Conservation (phyloP, 2,797 vertebrate genomes). For the Xenentodon cancila region DNA sequence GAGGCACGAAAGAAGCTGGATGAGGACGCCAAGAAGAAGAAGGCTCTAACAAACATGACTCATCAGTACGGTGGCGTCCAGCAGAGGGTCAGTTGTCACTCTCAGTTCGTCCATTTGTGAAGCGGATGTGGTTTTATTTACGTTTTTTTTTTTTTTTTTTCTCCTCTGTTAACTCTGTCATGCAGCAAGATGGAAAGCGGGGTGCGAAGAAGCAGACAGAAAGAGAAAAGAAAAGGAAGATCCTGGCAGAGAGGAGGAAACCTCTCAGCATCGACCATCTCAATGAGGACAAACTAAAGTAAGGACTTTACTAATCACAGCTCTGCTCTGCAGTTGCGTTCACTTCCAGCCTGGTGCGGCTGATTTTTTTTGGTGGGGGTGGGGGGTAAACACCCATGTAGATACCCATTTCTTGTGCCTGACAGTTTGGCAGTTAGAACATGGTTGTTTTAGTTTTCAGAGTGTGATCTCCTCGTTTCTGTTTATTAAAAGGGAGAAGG, state of each 20-base stretch:
- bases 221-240: slow-evolving; percentile 84
- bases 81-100: slow-evolving; percentile 73
- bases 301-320: slow-evolving; percentile 14
- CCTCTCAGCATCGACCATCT: slow-evolving; percentile 76
- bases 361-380: too few species aligned
- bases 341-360: neutral
- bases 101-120: neutral
- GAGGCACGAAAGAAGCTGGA: slow-evolving; percentile 78
- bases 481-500: slow-evolving; percentile 73
- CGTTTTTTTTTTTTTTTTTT: neutral
- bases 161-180: neutral
- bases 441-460: too few species aligned
- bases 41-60: slow-evolving; percentile 80
- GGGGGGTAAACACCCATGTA: neutral
- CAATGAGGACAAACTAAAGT: slow-evolving; percentile 82
- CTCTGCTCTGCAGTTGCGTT: neutral
- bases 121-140: neutral
- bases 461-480: neutral
- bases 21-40: slow-evolving; percentile 83
- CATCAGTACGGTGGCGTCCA: slow-evolving; percentile 76
- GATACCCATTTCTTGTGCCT: neutral
- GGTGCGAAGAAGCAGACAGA: slow-evolving; percentile 83
- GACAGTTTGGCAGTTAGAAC: too few species aligned
- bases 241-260: slow-evolving; percentile 81
- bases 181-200: slow-evolving; percentile 75